These are phyloP conservation scores for Icerya purchasi DNA, from an alignment of 2,888 invertebrate species.

Conservation along the genomic window DNA sequence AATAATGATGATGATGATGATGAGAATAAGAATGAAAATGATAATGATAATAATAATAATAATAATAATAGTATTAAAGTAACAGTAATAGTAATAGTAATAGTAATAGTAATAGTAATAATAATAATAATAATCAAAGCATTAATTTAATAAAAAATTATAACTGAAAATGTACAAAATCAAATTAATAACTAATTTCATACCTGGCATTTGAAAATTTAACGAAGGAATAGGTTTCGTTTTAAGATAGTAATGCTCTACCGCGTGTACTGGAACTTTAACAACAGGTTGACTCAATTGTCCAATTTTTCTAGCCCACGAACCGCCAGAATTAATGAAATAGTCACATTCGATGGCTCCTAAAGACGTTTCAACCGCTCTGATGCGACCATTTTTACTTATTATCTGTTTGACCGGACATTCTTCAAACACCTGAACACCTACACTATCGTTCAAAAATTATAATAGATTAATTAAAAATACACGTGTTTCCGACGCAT, in stretches of 20 bases:
- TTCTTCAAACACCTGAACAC: constrained; percentile 55
- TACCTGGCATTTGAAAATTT: constrained; percentile 62
- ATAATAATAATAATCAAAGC: too few relatives aligned
- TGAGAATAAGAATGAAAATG: too few relatives aligned
- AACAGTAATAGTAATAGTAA: background rate
- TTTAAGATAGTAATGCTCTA: constrained; percentile 81
- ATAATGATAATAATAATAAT: background rate
- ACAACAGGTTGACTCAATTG: constrained; percentile 65
- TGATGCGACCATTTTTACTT: constrained; percentile 41
- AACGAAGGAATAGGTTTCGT: constrained; percentile 59
- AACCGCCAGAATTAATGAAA: constrained; percentile 89
- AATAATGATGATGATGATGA: too few relatives aligned
- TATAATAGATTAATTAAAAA: too few relatives aligned
- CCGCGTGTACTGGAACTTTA: constrained; percentile 66
- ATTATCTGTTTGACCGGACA: constrained; percentile 48
- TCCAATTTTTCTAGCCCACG: constrained; percentile 82
- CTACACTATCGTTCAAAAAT: constrained; percentile 28
- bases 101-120: background rate
- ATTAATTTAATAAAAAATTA: too few relatives aligned
- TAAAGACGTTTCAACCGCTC: constrained; percentile 50
- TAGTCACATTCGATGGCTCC: constrained; percentile 64
- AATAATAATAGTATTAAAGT: too few relatives aligned
- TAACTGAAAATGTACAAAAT: constrained; percentile 7
- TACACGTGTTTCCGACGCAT: too few relatives aligned
- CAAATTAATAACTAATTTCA: constrained; percentile 15